phyloP scores from a whole-genome alignment of 2,888 invertebrate genomes.

The Hemithea aestivaria region DNA sequence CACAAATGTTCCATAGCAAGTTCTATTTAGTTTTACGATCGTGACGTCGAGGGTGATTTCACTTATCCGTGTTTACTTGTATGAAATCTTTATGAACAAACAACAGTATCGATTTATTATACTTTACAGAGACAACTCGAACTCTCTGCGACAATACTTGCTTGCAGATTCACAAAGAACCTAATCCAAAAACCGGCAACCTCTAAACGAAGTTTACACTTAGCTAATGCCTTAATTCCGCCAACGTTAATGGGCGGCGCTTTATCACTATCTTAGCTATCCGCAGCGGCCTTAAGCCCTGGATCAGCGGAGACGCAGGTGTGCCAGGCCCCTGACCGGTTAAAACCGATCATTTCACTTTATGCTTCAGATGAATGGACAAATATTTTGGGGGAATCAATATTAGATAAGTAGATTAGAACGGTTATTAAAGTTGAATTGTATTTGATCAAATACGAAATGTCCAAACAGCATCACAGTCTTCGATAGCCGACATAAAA shows the following conservation, averaged over 20 bases:
- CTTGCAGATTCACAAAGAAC: constrained; percentile 11
- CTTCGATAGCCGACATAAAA: no score
- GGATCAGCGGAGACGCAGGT: constrained; percentile 57
- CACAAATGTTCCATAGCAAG: constrained; percentile 35
- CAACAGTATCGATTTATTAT: no score
- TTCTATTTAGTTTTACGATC: constrained; percentile 25
- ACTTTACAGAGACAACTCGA: no score
- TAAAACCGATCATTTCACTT: constrained; percentile 51
- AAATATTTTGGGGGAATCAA: background rate
- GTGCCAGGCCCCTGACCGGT: constrained; percentile 40
- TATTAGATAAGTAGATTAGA: no score
- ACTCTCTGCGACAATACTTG: no score
- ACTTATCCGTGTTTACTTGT: constrained; percentile 30
- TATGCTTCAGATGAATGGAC: constrained; percentile 23
- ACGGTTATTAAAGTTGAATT: no score
- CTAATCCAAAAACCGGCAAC: constrained; percentile 19
- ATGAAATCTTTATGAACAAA: constrained; percentile 34
- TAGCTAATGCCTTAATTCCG: constrained; percentile 42
- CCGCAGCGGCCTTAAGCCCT: constrained; percentile 49
- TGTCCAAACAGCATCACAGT: no score
- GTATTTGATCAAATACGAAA: no score
- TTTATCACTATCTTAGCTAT: constrained; percentile 60
- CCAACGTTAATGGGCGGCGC: constrained; percentile 51
- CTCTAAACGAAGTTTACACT: constrained; percentile 31
- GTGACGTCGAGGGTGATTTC: constrained; percentile 23